Evolutionary conservation across 2,797 vertebrate species (phyloP), one percentile per base, ranked within the genome.

Genomic region (Anabacerthia variegaticeps): DNA sequence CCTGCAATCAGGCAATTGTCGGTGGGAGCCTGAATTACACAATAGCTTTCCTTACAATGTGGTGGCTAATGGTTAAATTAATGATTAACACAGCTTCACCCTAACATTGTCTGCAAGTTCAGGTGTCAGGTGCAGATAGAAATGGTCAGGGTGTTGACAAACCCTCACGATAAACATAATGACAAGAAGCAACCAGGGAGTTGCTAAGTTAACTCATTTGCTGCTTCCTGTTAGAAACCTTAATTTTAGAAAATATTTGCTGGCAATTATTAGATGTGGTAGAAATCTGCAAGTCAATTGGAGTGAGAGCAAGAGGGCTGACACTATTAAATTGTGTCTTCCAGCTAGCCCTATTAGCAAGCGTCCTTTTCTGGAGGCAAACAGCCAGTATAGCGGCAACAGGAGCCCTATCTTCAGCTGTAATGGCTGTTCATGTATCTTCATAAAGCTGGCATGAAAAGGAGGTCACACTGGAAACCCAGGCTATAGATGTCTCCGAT

Each of bases 191-290:
- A 73, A 59, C 21, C 41, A 8, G 72, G 58, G 80, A 92, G 72
- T 75, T 62, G 46, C 65, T 79, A 69, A 66, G 95, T 92, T 81
- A 92, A 73, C 79, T 79, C 36, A 10, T 73, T 90, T 69, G 9
- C 82, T 76, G 69, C 71, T 86, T 91, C 85, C 88, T 86, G 59
- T 56, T 92, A 63, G 63, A 94, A 80, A 85, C 66, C 43, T 63
- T 94, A 83, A 88, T 84, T 93, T 95, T 89, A 73, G 82, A 95
- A 94, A 88, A 46, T 51, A 11, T 66, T 86, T 89, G 30, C 55
- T 66, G 61, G 39, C 20, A 66, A 83, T 85, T 59, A 54, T 84
- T 69, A 88, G 68, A 66, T 14, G 43, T 46, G 73, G 62, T 81
- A 67, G 73, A 81, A 61, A n/a, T 75, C 22, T 92, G 39, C 48